Conservation (phyloP, 2,888 invertebrate genomes). For the Heliconius cydno region DNA sequence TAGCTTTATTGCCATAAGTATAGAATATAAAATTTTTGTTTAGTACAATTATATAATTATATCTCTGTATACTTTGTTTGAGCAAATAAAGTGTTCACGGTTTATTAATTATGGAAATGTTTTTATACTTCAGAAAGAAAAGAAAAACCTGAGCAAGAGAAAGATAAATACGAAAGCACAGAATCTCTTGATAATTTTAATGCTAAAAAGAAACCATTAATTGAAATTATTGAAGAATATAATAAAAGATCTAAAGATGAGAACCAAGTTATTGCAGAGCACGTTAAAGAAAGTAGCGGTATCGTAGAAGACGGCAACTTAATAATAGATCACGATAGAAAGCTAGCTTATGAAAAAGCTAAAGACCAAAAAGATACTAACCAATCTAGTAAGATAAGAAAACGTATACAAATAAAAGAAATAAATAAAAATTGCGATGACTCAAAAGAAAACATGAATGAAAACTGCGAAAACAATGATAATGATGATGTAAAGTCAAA, state of each 20-base stretch:
- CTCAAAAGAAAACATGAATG: conserved; percentile 10
- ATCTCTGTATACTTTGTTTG: too few relatives aligned
- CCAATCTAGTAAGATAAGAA: conserved; percentile 15
- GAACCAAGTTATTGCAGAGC: conserved; percentile 42
- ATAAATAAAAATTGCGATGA: conserved; percentile 30
- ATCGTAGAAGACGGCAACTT: conserved; percentile 56
- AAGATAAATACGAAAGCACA: conserved; percentile 49
- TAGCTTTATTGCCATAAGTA: conserved; percentile 43
- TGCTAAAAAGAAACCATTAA: conserved; percentile 63
- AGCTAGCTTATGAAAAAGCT: conserved; percentile 53
- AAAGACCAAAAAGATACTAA: conserved; percentile 7
- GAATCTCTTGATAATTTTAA: conserved; percentile 32
- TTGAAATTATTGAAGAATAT: conserved; percentile 65
- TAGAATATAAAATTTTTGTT: background rate
- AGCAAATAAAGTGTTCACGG: too few relatives aligned
- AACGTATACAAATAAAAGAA: conserved; percentile 22
- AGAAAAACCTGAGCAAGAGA: conserved; percentile 48
- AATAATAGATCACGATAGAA: conserved; percentile 63
- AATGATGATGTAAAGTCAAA: conserved; percentile 26
- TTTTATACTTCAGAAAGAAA: conserved; percentile 51
- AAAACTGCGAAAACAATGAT: conserved; percentile 8
- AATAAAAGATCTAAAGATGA: conserved; percentile 50
- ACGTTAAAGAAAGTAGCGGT: conserved; percentile 46
- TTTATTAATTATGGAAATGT: too few relatives aligned
- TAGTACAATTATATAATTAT: too few relatives aligned